phyloP scores from a whole-genome alignment of 2,888 invertebrate genomes.

The Dichetophora obliterata region DNA sequence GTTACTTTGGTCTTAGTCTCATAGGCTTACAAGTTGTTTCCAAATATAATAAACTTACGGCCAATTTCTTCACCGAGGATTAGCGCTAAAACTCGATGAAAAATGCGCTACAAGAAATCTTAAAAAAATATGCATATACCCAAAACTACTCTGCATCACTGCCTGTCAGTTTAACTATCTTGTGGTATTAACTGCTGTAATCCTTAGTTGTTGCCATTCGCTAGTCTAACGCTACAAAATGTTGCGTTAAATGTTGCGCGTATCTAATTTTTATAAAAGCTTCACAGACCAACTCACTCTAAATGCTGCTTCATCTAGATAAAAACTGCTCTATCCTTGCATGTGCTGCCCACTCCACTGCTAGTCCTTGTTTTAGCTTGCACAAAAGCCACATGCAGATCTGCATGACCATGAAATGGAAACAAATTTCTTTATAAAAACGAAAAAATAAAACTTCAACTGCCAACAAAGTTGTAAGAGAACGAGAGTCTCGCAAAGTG shows the following conservation, averaged over 20 bases:
- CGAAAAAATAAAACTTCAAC: not conserved
- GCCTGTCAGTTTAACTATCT: not conserved
- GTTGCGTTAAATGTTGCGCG: slow-evolving; percentile 8
- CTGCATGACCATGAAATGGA: slow-evolving; percentile 34
- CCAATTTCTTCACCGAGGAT: no score
- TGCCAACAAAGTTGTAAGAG: not conserved
- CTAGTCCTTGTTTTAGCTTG: not conserved
- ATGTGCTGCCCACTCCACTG: not conserved
- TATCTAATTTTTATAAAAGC: slow-evolving; percentile 31
- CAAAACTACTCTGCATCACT: not conserved
- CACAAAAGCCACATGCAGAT: not conserved
- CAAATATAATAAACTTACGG: no score
- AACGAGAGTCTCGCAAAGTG: slow-evolving; percentile 36
- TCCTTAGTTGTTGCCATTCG: not conserved
- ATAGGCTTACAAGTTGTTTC: no score
- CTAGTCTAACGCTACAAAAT: not conserved
- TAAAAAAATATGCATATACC: no score
- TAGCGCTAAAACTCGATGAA: no score
- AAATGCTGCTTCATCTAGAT: not conserved
- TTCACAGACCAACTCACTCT: not conserved
- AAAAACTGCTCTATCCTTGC: not conserved
- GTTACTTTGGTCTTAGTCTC: no score
- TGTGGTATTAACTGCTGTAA: not conserved
- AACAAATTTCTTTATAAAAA: slow-evolving; percentile 20
- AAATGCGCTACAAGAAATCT: no score